Evolutionary conservation across 2,888 invertebrate species (phyloP).

Genomic region (Hanleya hanleyi): DNA sequence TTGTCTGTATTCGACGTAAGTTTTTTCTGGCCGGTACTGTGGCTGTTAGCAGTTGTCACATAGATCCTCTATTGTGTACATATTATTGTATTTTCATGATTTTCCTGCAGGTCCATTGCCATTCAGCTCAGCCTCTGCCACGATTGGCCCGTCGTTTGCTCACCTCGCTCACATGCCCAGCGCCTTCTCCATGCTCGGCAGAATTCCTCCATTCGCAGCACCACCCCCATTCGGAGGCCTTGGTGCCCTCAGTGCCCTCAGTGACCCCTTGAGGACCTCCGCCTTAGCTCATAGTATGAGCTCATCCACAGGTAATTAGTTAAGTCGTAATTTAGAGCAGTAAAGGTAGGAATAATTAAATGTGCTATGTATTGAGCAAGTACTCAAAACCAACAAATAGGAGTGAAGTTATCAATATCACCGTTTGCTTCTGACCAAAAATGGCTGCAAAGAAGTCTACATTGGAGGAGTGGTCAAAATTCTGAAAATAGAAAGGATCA

Average conservation of each 20-base stretch:
- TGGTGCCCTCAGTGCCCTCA: conserved; percentile 39
- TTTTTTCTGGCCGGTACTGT: no score
- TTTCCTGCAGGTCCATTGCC: conserved; percentile 56
- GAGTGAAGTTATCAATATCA: no score
- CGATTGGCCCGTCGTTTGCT: conserved; percentile 49
- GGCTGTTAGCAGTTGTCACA: no score
- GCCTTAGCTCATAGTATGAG: conserved; percentile 37
- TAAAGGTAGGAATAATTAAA: no score
- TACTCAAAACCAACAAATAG: no score
- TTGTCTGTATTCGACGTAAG: neutral
- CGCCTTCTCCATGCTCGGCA: conserved; percentile 66
- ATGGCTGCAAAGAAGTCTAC: no score
- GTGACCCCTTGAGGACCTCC: neutral
- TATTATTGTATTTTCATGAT: neutral
- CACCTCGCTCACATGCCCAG: conserved; percentile 64
- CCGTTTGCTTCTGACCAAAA: no score
- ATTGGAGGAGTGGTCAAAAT: no score
- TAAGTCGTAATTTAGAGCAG: no score
- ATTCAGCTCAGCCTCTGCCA: conserved; percentile 46
- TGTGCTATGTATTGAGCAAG: no score
- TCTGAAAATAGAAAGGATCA: no score
- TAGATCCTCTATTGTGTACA: no score
- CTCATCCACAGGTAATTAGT: conserved; percentile 54
- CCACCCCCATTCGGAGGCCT: conserved; percentile 64
- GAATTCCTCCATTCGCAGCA: conserved; percentile 56